These are phyloP conservation scores for Tetranychus truncatus DNA, from an alignment of 2,888 invertebrate species.

Conservation along the genomic window DNA sequence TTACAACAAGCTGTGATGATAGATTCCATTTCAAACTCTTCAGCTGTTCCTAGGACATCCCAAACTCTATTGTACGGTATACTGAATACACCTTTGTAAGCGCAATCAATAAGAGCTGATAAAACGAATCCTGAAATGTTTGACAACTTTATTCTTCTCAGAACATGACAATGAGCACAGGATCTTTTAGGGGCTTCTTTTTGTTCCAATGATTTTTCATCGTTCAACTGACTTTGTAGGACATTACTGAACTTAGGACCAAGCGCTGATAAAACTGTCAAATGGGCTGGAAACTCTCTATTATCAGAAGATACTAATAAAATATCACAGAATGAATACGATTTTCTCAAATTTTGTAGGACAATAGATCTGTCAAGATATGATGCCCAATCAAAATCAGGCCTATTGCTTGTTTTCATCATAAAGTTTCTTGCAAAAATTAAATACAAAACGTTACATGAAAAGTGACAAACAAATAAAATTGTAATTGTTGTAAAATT, in stretches of 20 bases:
- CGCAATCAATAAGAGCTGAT: conserved; percentile 16
- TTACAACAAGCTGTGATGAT: conserved; percentile 16
- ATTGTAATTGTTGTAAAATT: no score
- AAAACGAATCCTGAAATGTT: conserved; percentile 10
- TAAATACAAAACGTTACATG: no score
- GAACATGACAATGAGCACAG: background rate
- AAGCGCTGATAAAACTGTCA: conserved; percentile 16
- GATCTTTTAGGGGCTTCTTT: background rate
- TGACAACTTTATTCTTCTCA: background rate
- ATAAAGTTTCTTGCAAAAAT: no score
- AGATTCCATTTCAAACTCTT: conserved; percentile 14
- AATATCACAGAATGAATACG: conserved; percentile 15
- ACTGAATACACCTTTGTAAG: conserved; percentile 14
- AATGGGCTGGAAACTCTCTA: conserved; percentile 12
- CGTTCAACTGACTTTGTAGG: background rate
- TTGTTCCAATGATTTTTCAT: background rate
- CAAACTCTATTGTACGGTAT: conserved; percentile 8
- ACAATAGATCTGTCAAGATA: conserved; percentile 11
- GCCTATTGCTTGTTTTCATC: background rate
- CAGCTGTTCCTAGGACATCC: conserved; percentile 14
- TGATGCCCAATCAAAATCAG: conserved; percentile 19
- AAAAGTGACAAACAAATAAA: no score
- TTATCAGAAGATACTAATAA: conserved; percentile 14
- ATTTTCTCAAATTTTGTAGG: conserved; percentile 12
- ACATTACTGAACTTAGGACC: conserved; percentile 11